A percentile compares a stretch with the other conserved stretches of the same genome.
Evolutionary conservation across 2,797 vertebrate species (phyloP).

Genomic region (Poeciliopsis paucimaculata): DNA sequence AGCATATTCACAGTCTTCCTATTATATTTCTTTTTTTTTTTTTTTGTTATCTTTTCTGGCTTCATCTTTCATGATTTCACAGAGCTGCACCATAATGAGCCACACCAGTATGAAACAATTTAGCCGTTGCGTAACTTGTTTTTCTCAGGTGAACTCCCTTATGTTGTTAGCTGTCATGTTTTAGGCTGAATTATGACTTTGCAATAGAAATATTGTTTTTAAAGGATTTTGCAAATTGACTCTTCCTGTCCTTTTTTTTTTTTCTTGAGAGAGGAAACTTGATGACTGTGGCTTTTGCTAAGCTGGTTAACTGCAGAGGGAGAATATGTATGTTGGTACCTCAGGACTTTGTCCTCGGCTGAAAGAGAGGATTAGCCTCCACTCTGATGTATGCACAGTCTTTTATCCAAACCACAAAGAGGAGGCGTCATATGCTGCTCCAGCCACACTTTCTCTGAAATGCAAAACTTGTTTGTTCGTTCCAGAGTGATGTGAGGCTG

Average conservation of each 20-base stretch:
- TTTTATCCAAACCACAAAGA: constrained; percentile 66
- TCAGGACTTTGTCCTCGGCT: constrained; percentile 66
- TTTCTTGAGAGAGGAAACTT: background rate
- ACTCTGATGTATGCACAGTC: constrained; percentile 58
- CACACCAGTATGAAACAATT: constrained; percentile 1
- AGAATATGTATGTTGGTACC: constrained; percentile 60
- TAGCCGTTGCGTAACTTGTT: constrained; percentile 19
- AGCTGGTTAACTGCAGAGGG: constrained; percentile 11
- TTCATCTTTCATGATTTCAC: background rate
- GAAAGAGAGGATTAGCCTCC: constrained; percentile 72
- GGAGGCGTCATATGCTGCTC: constrained; percentile 11
- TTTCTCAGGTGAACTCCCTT: background rate
- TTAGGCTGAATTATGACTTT: background rate
- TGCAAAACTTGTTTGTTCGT: constrained; percentile 16
- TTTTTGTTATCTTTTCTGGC: background rate
- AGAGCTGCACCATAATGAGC: background rate
- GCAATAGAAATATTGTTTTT: background rate
- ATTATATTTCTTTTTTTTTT: background rate
- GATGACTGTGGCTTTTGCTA: constrained; percentile 22
- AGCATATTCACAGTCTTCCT: background rate
- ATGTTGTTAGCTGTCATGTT: background rate
- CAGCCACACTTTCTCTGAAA: constrained; percentile 17
- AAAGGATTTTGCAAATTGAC: background rate
- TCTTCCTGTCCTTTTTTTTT: background rate
- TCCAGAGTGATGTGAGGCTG: constrained; percentile 5